phyloP scores from a whole-genome alignment of 2,888 invertebrate genomes.

The Caenorhabditis wallacei region DNA sequence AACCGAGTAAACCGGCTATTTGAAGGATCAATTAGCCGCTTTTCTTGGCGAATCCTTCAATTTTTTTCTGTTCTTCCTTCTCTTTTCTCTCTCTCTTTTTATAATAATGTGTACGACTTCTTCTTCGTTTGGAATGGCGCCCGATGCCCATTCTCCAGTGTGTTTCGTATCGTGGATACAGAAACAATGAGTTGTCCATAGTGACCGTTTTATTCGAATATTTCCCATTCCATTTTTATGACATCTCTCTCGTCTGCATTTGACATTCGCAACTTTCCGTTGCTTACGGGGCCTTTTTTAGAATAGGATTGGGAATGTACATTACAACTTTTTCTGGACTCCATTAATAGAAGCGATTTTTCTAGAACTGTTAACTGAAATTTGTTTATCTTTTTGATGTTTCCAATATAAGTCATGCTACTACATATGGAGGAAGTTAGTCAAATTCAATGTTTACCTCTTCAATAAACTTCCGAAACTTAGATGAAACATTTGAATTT shows the following conservation, averaged over 20 bases:
- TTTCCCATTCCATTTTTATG: conserved; percentile 7
- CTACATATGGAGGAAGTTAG: too few relatives aligned
- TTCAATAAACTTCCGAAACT: too few relatives aligned
- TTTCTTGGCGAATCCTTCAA: conserved; percentile 52
- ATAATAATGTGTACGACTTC: conserved; percentile 40
- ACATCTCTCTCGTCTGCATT: neutral
- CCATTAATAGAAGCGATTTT: too few relatives aligned
- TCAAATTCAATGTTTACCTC: too few relatives aligned
- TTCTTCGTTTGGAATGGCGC: neutral
- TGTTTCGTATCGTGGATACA: conserved; percentile 38
- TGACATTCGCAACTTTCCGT: neutral
- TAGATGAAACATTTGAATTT: too few relatives aligned
- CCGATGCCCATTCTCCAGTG: conserved; percentile 30
- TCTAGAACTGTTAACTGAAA: too few relatives aligned
- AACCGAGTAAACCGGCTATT: conserved; percentile 45
- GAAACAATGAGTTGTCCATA: conserved; percentile 12
- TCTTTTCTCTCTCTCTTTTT: conserved; percentile 7
- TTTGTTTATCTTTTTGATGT: too few relatives aligned
- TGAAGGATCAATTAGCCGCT: conserved; percentile 59
- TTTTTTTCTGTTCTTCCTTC: conserved; percentile 22
- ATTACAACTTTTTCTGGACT: too few relatives aligned
- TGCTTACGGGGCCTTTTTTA: neutral
- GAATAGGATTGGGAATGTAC: too few relatives aligned
- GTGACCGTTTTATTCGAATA: conserved; percentile 26
- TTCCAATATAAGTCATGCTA: too few relatives aligned